A percentile compares a stretch with the other conserved stretches of the same genome.
phyloP scores from a whole-genome alignment of 2,888 invertebrate genomes.

The Chrysolina americana region DNA sequence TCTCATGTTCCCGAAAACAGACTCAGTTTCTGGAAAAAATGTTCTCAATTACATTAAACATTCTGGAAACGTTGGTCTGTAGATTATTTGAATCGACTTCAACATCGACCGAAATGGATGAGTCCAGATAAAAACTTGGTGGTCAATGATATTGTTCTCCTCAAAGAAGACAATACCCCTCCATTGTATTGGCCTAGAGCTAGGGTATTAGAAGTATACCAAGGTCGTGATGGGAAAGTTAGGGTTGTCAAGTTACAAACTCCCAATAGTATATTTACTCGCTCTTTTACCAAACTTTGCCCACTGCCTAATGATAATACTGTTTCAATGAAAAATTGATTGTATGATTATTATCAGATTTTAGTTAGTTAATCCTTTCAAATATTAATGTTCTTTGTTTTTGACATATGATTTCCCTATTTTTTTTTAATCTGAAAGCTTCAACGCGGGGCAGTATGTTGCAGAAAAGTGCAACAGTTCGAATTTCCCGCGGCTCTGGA shows the following conservation, averaged over 20 bases:
- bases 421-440: background rate
- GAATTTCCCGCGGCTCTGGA: background rate
- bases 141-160: constrained; percentile 23
- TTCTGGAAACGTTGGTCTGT: constrained; percentile 30
- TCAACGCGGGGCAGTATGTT: background rate
- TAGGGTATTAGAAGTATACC: constrained; percentile 17
- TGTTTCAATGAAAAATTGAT: background rate
- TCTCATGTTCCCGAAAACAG: constrained; percentile 8
- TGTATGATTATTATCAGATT: background rate
- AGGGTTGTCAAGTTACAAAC: constrained; percentile 22
- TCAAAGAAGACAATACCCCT: constrained; percentile 25
- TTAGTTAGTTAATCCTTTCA: background rate
- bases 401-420: background rate
- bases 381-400: background rate
- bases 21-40: constrained; percentile 6
- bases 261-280: constrained; percentile 15
- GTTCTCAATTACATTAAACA: background rate
- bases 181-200: constrained; percentile 31
- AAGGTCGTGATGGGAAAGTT: constrained; percentile 13
- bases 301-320: constrained; percentile 7
- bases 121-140: background rate
- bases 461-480: background rate
- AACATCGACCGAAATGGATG: constrained; percentile 26
- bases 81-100: constrained; percentile 25
- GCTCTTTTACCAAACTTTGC: constrained; percentile 26